Evolutionary conservation across 2,888 invertebrate species (phyloP), one percentile per base, ranked within the genome.

Genomic region (Pogonocherus hispidulus): DNA sequence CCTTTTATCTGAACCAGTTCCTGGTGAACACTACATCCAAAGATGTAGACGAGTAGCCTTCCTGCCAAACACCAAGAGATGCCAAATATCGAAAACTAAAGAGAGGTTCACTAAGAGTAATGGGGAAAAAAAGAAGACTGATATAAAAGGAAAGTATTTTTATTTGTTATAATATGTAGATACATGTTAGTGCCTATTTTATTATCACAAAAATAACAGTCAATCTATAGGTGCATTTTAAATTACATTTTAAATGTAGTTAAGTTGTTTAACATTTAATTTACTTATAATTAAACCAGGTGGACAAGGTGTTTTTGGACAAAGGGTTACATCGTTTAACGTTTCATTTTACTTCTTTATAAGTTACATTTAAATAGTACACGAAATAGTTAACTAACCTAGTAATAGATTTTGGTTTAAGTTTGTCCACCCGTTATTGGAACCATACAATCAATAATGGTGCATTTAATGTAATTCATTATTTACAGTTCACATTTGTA

Each of bases 191-290:
- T 64, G 64, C 69, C 70, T 72, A 72, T 64, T 68, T 66, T 72
- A 72, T 70, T 73, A 73, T 73, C 73, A 73, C 73, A 73, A 73
- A 73, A 71, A 71, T 73, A 73, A 73, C 73, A 73, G 68, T 73
- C 73, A 71, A 71, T 71, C 73, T 73, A 71, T 71, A 70, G 64
- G 73, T 73, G 73, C 73, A 66, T 63, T 62, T 70, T 52, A 71
- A 66, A 66, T 63, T 66, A 72, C 69, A 65, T 65, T 68, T 62
- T 59, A 66, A 66, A 64, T 59, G 59, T 67, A 63, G 62, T 69
- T 41, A 67, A 47, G 62, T 67, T 69, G 18, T 68, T 66, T 63
- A 67, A 70, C 66, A 72, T 68, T 70, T 66, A 70, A 16, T 67
- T 72, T 62, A 66, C 35, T 57, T 51, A 32, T 35, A 59, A 47